Conservation (phyloP, 2,797 vertebrate genomes). For the Smutsia temminckii region DNA sequence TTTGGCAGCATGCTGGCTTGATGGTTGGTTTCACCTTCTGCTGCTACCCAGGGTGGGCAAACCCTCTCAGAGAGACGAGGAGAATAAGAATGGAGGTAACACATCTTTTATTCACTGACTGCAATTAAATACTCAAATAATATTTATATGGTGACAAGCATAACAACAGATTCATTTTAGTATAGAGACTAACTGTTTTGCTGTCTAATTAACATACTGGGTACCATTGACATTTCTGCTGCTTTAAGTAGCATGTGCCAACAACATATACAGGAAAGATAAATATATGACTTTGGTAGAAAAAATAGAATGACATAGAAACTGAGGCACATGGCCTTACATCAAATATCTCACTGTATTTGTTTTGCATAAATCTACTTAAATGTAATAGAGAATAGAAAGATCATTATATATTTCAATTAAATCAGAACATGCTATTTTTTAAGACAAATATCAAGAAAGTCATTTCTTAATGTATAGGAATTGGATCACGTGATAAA, state of each 20-base stretch:
- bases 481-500: neutral
- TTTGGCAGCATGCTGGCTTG: neutral
- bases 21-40: neutral
- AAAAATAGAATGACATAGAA: neutral
- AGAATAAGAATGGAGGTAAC: neutral
- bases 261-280: neutral
- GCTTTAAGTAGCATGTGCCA: neutral
- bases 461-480: neutral
- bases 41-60: neutral
- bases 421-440: slow-evolving; percentile 6
- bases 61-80: neutral
- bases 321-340: neutral
- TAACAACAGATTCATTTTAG: neutral
- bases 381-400: neutral
- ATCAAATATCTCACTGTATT: neutral
- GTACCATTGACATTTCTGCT: neutral
- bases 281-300: neutral
- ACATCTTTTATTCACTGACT: neutral
- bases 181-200: neutral
- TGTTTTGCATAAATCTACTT: neutral
- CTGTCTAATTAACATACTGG: neutral
- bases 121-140: neutral
- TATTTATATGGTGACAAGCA: neutral
- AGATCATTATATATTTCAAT: neutral
- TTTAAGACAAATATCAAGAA: neutral